Percentiles rank a stretch among this genome's conserved stretches.
phyloP scores from a whole-genome alignment of 2,797 vertebrate genomes.

The Agapornis canus region DNA sequence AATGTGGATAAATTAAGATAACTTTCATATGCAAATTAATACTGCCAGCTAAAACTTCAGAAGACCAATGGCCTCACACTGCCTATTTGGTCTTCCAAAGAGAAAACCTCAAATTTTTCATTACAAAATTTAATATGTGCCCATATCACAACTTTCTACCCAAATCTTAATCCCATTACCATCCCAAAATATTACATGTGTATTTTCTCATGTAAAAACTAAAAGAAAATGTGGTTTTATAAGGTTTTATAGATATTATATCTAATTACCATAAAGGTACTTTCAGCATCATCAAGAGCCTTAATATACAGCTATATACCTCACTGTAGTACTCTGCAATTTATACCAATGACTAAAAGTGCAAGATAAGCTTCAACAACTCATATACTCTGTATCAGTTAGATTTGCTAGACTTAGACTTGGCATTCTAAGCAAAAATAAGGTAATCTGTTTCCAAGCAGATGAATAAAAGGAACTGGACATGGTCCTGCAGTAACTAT shows the following conservation, averaged over 20 bases:
- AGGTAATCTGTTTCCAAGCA: neutral
- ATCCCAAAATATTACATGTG: neutral
- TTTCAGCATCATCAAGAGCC: neutral
- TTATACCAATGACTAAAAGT: neutral
- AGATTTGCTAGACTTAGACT: neutral
- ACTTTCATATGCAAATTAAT: neutral
- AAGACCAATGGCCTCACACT: neutral
- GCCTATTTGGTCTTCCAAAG: neutral
- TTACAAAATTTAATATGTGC: accelerated
- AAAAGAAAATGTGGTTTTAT: neutral
- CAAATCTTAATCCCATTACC: neutral
- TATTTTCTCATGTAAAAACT: neutral
- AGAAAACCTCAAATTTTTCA: neutral
- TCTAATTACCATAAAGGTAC: neutral
- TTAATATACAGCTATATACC: neutral
- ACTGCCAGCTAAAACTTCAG: neutral
- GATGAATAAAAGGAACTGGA: neutral
- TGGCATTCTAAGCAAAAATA: neutral
- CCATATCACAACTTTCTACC: neutral
- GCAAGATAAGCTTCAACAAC: neutral
- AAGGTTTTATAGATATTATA: neutral
- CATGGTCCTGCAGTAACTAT: neutral
- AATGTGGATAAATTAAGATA: neutral
- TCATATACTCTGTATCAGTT: neutral
- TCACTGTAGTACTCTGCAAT: neutral